Conservation (phyloP, 1,140 invertebrate species). For the Riptortus pedestris region DNA sequence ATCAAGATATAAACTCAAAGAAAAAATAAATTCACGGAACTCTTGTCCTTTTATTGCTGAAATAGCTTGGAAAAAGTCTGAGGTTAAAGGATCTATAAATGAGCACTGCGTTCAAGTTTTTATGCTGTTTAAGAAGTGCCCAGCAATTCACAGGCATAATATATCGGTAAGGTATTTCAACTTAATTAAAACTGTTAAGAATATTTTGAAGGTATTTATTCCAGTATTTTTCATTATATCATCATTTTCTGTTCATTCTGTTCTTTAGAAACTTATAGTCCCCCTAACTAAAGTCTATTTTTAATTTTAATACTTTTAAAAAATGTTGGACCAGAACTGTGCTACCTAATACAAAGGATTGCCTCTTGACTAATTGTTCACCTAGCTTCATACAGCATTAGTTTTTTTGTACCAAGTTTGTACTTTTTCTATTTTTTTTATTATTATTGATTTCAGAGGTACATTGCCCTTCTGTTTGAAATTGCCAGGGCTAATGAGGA, state of each 20-base stretch:
- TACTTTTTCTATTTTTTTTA: not conserved
- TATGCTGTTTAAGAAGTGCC: not conserved
- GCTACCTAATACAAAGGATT: not conserved
- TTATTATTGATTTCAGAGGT: not conserved
- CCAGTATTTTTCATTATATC: too few species aligned
- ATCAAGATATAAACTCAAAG: not conserved
- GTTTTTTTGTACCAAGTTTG: not conserved
- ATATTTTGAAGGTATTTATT: too few species aligned
- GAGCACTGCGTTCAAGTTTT: conserved; percentile 4
- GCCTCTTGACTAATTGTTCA: too few species aligned
- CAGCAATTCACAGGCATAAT: not conserved
- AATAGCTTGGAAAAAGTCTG: not conserved
- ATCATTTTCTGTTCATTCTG: too few species aligned
- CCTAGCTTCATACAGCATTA: not conserved
- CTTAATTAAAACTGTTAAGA: not conserved
- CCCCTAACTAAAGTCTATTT: not conserved
- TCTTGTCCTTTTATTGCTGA: not conserved
- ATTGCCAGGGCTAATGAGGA: not conserved
- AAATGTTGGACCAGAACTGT: not conserved
- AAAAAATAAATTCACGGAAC: not conserved
- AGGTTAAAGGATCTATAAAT: not conserved
- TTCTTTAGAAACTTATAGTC: not conserved
- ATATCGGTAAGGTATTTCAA: not conserved
- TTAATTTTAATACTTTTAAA: not conserved
- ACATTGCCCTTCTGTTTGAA: not conserved